Conservation (phyloP, 2,888 invertebrate species). For the Sipha maydis region DNA sequence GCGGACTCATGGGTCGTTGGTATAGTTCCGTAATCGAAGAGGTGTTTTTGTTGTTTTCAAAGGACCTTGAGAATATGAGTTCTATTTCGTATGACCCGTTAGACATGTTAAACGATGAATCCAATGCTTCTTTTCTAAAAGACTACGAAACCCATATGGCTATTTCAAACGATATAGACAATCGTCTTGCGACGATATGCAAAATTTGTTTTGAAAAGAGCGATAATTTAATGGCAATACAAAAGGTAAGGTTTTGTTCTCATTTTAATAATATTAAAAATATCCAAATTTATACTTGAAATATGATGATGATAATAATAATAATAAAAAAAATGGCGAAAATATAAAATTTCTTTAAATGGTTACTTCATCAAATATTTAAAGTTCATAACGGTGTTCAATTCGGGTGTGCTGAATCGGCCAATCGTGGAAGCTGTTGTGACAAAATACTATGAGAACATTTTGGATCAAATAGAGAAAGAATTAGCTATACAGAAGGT, state of each 20-base stretch:
- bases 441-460: background rate
- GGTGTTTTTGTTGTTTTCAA: background rate
- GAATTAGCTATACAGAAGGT: background rate
- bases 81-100: conserved; percentile 47
- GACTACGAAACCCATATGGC: conserved; percentile 17
- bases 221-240: background rate
- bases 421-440: background rate
- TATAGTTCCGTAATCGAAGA: background rate
- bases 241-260: conserved; percentile 6
- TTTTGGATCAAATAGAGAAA: background rate
- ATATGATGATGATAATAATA: no score
- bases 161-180: conserved; percentile 21
- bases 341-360: background rate
- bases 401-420: background rate
- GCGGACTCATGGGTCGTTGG: conserved; percentile 37
- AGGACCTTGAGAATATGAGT: conserved; percentile 11
- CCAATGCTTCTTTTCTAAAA: background rate
- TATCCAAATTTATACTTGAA: no score
- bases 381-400: conserved; percentile 45
- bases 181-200: conserved; percentile 14
- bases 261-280: background rate
- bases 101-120: background rate
- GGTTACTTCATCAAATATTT: background rate
- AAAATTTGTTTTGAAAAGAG: conserved; percentile 26
- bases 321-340: background rate